A percentile compares a stretch with the other conserved stretches of the same genome.
Conservation (phyloP, 2,113 vertebrate genomes). For the Andinoacara biseriatus region DNA sequence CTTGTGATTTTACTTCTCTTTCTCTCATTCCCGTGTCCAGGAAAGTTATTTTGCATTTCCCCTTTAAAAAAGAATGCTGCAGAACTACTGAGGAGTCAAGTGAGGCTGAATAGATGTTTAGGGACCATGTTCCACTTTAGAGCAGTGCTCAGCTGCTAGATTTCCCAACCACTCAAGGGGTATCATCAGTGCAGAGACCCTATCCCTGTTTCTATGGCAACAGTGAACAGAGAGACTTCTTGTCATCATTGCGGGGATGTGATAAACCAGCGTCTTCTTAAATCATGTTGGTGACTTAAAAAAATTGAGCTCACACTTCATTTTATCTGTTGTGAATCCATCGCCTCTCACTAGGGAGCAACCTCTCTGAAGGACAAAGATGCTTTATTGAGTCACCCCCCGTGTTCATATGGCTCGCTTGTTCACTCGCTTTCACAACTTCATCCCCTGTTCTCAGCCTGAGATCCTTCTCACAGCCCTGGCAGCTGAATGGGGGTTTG, state of each 20-base stretch:
- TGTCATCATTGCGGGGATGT: conserved; percentile 50
- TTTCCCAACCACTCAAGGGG: conserved; percentile 42
- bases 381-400: conserved; percentile 30
- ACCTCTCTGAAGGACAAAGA: conserved; percentile 41
- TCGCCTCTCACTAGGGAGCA: conserved; percentile 5
- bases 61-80: conserved; percentile 13
- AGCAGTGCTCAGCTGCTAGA: conserved; percentile 41
- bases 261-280: conserved; percentile 38
- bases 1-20: not conserved
- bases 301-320: conserved; percentile 39
- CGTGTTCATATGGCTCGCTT: conserved; percentile 5
- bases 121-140: conserved; percentile 42
- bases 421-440: conserved; percentile 38
- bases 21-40: not conserved
- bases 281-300: conserved; percentile 31
- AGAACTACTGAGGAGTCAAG: not conserved
- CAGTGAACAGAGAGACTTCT: conserved; percentile 57
- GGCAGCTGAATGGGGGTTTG: conserved; percentile 56
- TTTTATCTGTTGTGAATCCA: conserved; percentile 54
- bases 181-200: conserved; percentile 52
- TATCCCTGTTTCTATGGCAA: conserved; percentile 75
- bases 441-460: conserved; percentile 37
- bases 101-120: conserved; percentile 18
- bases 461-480: conserved; percentile 53
- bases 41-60: not conserved